A percentile compares a stretch with the other conserved stretches of the same genome.
Evolutionary conservation across 2,888 invertebrate genomes (phyloP).

Genomic region (Epinotia brunnichana): DNA sequence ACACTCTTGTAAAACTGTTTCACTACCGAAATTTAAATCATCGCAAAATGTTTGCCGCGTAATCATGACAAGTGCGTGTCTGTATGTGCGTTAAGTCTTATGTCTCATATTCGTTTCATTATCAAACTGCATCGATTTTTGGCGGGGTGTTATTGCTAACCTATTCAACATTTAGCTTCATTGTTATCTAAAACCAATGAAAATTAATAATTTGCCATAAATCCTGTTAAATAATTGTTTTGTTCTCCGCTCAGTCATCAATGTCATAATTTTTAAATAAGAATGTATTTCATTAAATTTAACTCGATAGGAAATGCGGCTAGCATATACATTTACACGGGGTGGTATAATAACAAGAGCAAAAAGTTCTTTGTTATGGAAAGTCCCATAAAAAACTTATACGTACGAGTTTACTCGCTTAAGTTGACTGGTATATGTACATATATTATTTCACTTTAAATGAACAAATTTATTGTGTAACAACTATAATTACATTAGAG

Average conservation of each 20-base stretch:
- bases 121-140: background rate
- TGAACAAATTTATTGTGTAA: no score
- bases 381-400: no score
- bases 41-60: background rate
- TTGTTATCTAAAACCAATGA: background rate
- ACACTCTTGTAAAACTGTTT: background rate
- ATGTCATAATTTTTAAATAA: background rate
- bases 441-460: no score
- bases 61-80: slow-evolving; percentile 4
- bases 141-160: background rate
- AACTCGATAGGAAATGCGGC: no score
- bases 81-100: background rate
- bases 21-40: background rate
- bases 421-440: no score
- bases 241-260: no score
- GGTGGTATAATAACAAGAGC: no score
- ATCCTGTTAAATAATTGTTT: background rate
- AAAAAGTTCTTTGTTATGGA: no score
- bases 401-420: no score
- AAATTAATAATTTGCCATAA: background rate
- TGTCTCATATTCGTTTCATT: background rate
- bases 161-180: background rate
- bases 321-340: no score
- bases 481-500: no score
- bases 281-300: no score